Conservation (phyloP, 2,888 invertebrate genomes). For the Macaria notata region DNA sequence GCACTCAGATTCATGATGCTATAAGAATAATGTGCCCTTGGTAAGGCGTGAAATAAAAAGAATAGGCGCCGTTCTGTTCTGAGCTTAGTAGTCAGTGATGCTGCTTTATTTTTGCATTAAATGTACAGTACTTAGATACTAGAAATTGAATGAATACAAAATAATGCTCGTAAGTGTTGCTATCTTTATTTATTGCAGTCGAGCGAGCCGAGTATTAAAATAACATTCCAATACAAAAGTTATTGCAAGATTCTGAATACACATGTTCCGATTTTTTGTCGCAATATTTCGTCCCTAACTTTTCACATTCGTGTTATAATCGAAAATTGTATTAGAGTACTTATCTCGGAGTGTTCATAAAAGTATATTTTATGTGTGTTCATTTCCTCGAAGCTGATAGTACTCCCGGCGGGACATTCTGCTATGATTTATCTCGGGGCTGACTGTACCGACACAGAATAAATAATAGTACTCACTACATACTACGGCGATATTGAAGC, state of each 20-base stretch:
- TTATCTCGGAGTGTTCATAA: slow-evolving; percentile 12
- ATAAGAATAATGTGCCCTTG: slow-evolving; percentile 9
- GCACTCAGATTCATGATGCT: slow-evolving; percentile 9
- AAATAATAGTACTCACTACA: slow-evolving; percentile 12
- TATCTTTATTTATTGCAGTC: too few species aligned
- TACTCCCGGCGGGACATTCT: slow-evolving; percentile 15
- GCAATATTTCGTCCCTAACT: too few species aligned
- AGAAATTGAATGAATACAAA: too few species aligned
- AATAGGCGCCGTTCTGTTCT: background rate
- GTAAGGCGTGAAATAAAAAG: slow-evolving; percentile 1
- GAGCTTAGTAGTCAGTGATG: too few species aligned
- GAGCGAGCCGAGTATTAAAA: too few species aligned
- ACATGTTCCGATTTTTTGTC: too few species aligned
- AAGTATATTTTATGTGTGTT: slow-evolving; percentile 22
- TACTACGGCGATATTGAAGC: background rate
- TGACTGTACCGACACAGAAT: slow-evolving; percentile 15
- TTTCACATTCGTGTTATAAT: slow-evolving; percentile 3
- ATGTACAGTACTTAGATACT: too few species aligned
- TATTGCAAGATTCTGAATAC: too few species aligned
- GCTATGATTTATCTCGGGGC: slow-evolving; percentile 21
- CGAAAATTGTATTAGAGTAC: slow-evolving; percentile 3
- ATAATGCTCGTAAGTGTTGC: too few species aligned
- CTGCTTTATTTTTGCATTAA: too few species aligned
- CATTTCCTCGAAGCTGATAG: slow-evolving; percentile 17
- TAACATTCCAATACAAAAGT: too few species aligned